Percentiles rank a stretch among this genome's conserved stretches.
These are phyloP conservation scores for Leucoraja erinaceus DNA, from an alignment of 2,113 vertebrate species.

Conservation along the genomic window DNA sequence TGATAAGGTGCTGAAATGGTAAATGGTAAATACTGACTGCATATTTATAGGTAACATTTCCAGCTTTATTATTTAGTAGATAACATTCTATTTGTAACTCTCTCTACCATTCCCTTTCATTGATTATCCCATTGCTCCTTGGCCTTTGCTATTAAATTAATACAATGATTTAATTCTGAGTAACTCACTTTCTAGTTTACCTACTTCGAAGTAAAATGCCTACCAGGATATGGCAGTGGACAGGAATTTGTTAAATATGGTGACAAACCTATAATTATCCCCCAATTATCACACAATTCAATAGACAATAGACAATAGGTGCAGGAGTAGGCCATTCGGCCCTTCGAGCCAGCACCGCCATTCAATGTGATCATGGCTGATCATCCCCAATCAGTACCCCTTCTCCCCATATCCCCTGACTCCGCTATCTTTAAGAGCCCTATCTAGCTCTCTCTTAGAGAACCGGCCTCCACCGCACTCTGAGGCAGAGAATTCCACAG, in stretches of 20 bases:
- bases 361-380: too few species aligned
- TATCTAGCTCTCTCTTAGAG: too few species aligned
- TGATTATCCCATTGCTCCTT: background rate
- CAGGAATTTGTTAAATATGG: background rate
- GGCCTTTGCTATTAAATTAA: background rate
- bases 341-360: too few species aligned
- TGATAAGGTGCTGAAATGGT: background rate
- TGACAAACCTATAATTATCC: background rate
- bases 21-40: background rate
- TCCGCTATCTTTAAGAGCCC: too few species aligned
- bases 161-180: background rate
- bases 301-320: too few species aligned
- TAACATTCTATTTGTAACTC: background rate
- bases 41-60: background rate
- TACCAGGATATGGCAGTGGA: too few species aligned
- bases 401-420: too few species aligned
- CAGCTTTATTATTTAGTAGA: background rate
- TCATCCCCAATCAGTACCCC: too few species aligned
- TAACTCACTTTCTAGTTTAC: background rate
- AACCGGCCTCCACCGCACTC: too few species aligned
- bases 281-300: background rate
- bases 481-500: too few species aligned
- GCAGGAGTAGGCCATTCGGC: too few species aligned
- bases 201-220: background rate
- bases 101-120: background rate